phyloP scores from a whole-genome alignment of 2,888 invertebrate genomes.

The Mesodorylaimus sp. region DNA sequence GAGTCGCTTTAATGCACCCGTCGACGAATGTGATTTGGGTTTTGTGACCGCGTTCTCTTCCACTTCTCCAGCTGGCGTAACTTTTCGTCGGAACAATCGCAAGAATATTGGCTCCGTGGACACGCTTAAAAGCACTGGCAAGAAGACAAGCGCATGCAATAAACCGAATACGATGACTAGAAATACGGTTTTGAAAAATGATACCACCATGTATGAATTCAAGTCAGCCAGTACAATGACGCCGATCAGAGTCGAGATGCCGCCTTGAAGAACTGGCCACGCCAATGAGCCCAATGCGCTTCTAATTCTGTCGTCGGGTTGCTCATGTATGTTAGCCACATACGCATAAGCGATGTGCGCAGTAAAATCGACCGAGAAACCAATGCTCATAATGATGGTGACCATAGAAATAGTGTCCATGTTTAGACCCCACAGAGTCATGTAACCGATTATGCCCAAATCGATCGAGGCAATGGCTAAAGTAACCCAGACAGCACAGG shows the following conservation, averaged over 20 bases:
- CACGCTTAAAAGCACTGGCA: conserved; percentile 44
- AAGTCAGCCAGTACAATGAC: conserved; percentile 65
- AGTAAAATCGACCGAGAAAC: conserved; percentile 84
- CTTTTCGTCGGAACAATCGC: no score
- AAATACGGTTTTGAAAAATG: conserved; percentile 91
- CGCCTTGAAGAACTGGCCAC: conserved; percentile 65
- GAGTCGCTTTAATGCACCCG: no score
- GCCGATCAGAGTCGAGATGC: conserved; percentile 70
- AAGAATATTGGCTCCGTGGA: no score
- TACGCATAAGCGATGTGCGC: conserved; percentile 45
- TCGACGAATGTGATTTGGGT: no score
- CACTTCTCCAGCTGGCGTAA: no score
- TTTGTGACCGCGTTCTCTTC: no score
- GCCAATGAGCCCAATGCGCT: conserved; percentile 67
- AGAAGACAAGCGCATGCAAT: conserved; percentile 68
- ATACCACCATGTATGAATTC: conserved; percentile 78
- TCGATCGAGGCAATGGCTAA: conserved; percentile 84
- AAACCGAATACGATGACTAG: conserved; percentile 74
- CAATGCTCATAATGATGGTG: conserved; percentile 88
- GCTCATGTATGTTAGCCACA: conserved; percentile 15
- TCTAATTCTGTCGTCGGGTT: conserved; percentile 48
- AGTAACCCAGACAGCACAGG: conserved; percentile 82
- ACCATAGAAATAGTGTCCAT: conserved; percentile 68
- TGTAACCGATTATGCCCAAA: conserved; percentile 78
- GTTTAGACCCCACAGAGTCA: conserved; percentile 86